Percentiles rank a stretch among this genome's conserved stretches.
Conservation (phyloP, 2,888 invertebrate genomes). For the Mythimna vitellina region DNA sequence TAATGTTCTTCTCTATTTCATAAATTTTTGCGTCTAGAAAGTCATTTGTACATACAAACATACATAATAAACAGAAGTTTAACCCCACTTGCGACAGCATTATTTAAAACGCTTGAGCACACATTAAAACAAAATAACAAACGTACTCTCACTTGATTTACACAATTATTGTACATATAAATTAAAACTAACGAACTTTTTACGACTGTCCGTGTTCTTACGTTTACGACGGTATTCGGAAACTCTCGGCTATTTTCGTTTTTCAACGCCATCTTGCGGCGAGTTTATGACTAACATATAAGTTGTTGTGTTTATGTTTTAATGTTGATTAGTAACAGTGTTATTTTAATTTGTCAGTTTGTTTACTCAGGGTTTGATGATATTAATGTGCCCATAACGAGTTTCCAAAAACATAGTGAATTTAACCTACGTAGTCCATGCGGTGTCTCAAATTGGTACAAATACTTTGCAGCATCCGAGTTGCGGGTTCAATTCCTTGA, state of each 20-base stretch:
- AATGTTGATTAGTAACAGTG: slow-evolving; percentile 41
- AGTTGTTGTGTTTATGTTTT: slow-evolving; percentile 42
- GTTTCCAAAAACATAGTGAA: slow-evolving; percentile 5
- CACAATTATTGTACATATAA: slow-evolving; percentile 79
- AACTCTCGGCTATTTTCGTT: slow-evolving; percentile 62
- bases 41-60: neutral
- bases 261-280: slow-evolving; percentile 58
- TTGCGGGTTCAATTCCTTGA: neutral
- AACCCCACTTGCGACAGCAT: slow-evolving; percentile 44
- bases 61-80: slow-evolving; percentile 44
- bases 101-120: slow-evolving; percentile 59
- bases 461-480: neutral
- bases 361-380: slow-evolving; percentile 24
- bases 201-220: slow-evolving; percentile 71
- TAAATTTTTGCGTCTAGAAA: slow-evolving; percentile 25
- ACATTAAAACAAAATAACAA: slow-evolving; percentile 67
- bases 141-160: slow-evolving; percentile 70
- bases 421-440: neutral
- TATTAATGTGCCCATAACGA: slow-evolving; percentile 20
- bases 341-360: slow-evolving; percentile 46
- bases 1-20: slow-evolving; percentile 7
- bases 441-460: neutral
- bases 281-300: slow-evolving; percentile 54
- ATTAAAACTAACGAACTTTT: slow-evolving; percentile 82
- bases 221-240: slow-evolving; percentile 70